Percentiles rank a stretch among this genome's conserved stretches.
These are phyloP conservation scores for Tetragonisca angustula DNA, from an alignment of 2,888 invertebrate species.

Conservation along the genomic window DNA sequence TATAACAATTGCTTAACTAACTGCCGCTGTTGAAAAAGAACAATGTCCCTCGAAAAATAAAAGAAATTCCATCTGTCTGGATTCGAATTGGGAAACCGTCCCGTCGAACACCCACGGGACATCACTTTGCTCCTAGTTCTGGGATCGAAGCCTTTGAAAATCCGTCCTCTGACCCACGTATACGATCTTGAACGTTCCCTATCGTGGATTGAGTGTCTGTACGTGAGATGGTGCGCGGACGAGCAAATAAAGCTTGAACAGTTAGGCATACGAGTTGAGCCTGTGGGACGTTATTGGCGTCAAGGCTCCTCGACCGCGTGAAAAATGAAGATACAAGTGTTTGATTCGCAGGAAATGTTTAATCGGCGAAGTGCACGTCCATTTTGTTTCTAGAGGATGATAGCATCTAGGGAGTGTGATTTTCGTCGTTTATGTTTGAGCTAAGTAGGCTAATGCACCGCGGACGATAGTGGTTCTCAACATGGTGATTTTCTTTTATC, in stretches of 20 bases:
- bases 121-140: constrained; percentile 34
- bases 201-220: constrained; percentile 45
- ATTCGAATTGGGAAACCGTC: background rate
- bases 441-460: constrained; percentile 57
- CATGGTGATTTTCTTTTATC: background rate
- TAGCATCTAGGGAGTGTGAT: constrained; percentile 48
- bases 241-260: constrained; percentile 27
- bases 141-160: constrained; percentile 45
- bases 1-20: too few species aligned
- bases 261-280: constrained; percentile 32
- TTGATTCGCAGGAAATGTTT: constrained; percentile 41
- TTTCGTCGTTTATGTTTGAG: constrained; percentile 47
- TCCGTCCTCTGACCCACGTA: constrained; percentile 15
- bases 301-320: background rate
- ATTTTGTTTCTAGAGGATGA: constrained; percentile 40
- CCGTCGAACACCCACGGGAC: background rate
- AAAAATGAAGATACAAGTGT: constrained; percentile 16
- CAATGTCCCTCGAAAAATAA: too few species aligned
- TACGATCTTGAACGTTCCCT: constrained; percentile 34
- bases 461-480: constrained; percentile 50
- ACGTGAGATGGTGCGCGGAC: constrained; percentile 47
- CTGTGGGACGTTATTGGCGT: background rate
- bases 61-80: background rate
- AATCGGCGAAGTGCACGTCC: constrained; percentile 32
- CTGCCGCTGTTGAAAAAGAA: too few species aligned